Conservation (phyloP, 2,797 vertebrate genomes). For the Periparus ater region DNA sequence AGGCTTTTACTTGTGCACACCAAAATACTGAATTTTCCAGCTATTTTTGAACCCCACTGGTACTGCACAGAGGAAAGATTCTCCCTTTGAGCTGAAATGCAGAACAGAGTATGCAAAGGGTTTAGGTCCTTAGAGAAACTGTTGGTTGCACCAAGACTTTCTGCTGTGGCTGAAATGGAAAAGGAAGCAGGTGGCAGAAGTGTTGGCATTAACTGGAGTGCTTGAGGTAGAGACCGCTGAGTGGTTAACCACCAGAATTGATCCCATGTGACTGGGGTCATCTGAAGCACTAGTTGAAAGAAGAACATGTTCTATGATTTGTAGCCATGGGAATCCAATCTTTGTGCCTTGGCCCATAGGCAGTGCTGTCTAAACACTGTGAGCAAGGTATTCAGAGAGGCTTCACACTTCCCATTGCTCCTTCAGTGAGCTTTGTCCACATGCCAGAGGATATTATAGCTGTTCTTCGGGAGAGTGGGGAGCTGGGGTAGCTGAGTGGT, state of each 20-base stretch:
- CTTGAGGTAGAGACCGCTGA: neutral
- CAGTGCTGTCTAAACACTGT: neutral
- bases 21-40: neutral
- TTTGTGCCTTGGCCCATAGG: neutral
- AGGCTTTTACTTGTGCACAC: neutral
- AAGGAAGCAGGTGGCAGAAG: neutral
- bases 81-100: neutral
- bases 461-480: neutral
- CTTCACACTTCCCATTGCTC: neutral
- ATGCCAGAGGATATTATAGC: neutral
- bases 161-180: neutral
- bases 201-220: rapidly evolving
- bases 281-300: neutral
- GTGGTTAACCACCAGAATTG: neutral
- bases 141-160: neutral
- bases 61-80: neutral
- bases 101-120: neutral
- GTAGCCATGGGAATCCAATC: neutral
- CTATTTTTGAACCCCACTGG: neutral
- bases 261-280: neutral
- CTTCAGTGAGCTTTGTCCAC: neutral
- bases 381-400: neutral
- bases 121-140: neutral
- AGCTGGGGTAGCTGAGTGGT: neutral
- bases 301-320: neutral